Evolutionary conservation across 2,113 vertebrate species (phyloP), one percentile per base, ranked within the genome.

Genomic region (Sarotherodon lohbergeri): DNA sequence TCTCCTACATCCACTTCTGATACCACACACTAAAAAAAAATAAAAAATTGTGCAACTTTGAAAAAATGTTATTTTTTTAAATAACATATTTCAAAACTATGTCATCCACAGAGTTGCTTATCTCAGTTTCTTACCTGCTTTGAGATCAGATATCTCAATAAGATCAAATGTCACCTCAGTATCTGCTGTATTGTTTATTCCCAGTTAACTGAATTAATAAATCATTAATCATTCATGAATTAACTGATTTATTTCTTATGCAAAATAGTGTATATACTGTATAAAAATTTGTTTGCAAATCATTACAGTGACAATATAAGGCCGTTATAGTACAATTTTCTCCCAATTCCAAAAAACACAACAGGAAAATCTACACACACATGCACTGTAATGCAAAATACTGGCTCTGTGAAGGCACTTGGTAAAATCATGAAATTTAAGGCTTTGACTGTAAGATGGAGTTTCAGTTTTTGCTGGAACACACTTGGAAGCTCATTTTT

Each of bases 1-100:
- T 98, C 88, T 97, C 97, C 12, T 97, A 97, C 41, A 95, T 98
- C 29, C 97, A 98, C 34, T 96, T 94, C 87, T 97, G 89, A 96
- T 82, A 36, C 6, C 12, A 13, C 11, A 22, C n/a, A 14, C 3
- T 32, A 32, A 10, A 34, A 43, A 43, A 52, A 8, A 7, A 34
- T 7, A 36, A 36, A 12, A 41, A 41, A 22, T 68, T 41, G 36
- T 68, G 63, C 19, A 2, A 0, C 57, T 59, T 59, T 29, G 22
- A 22, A 22, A 22, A 22, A 22, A 24, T 27, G 12, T 57, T 57
- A 57, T 57, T 27, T 57, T 3, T 57, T 57, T 14, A 57, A 57
- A 57, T 57, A 57, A 57, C 55, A 57, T 57, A 57, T 57, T 57
- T 57, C 24, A 59, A 27, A 34, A 12, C 8, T 29, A 4, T 36